Conservation (phyloP, 2,113 vertebrate genomes). For the Salvelinus alpinus region DNA sequence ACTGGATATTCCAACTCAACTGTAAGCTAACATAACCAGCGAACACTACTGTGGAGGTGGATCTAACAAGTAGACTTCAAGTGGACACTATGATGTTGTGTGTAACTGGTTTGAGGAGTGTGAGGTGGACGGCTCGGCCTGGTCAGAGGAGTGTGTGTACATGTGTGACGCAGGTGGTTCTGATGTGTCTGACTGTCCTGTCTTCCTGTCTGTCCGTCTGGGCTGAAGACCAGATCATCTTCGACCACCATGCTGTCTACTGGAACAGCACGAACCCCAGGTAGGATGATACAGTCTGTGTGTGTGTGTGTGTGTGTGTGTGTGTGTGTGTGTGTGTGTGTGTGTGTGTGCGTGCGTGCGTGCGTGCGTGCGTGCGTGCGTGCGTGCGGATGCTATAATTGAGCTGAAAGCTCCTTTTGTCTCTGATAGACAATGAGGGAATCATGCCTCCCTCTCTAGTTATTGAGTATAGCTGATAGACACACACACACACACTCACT, state of each 20-base stretch:
- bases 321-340: constrained; percentile 18
- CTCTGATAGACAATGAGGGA: constrained; percentile 60
- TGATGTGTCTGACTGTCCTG: constrained; percentile 67
- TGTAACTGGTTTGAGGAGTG: constrained; percentile 28
- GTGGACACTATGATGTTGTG: background rate
- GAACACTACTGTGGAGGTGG: too few relatives aligned
- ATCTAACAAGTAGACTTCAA: background rate
- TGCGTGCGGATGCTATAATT: constrained; percentile 5
- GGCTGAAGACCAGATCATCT: constrained; percentile 78
- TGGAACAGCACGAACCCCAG: constrained; percentile 82
- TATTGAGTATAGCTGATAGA: constrained; percentile 2
- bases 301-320: constrained; percentile 17
- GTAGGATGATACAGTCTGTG: constrained; percentile 52
- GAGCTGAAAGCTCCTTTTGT: constrained; percentile 53
- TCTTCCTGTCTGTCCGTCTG: constrained; percentile 73
- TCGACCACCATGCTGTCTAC: constrained; percentile 77
- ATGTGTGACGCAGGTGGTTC: constrained; percentile 70
- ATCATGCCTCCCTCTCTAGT: constrained; percentile 32
- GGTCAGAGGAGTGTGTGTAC: constrained; percentile 40
- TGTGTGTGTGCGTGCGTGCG: background rate
- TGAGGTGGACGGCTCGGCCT: constrained; percentile 50
- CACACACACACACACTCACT: background rate
- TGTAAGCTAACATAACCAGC: too few relatives aligned
- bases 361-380: constrained; percentile 2
- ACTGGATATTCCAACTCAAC: background rate